Conservation (phyloP, 2,888 invertebrate species). For the Sesia bembeciformis region DNA sequence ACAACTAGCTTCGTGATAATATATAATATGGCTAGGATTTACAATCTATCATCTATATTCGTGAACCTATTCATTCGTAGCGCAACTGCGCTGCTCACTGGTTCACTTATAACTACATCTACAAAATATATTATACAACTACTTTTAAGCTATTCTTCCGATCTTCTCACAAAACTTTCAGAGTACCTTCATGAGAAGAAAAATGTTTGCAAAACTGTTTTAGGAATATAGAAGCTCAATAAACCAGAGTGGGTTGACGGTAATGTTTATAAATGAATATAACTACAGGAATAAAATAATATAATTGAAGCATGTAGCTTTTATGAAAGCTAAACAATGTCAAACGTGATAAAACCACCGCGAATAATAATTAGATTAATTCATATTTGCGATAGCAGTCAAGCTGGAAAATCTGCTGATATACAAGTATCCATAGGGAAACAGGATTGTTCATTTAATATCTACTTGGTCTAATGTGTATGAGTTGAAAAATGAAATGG, state of each 20-base stretch:
- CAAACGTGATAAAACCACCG: too few species aligned
- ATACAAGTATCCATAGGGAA: neutral
- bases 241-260: conserved; percentile 34
- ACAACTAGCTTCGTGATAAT: conserved; percentile 45
- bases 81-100: conserved; percentile 42
- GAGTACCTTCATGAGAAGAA: conserved; percentile 70
- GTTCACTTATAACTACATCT: conserved; percentile 59
- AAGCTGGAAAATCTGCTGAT: conserved; percentile 1
- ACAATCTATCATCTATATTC: conserved; percentile 38
- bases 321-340: conserved; percentile 21
- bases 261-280: conserved; percentile 38
- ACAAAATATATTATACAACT: conserved; percentile 59
- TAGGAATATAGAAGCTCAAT: conserved; percentile 52
- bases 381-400: conserved; percentile 30
- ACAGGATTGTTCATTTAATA: too few species aligned
- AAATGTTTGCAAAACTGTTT: conserved; percentile 75
- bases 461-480: too few species aligned
- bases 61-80: conserved; percentile 37
- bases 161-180: conserved; percentile 70
- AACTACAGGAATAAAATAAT: conserved; percentile 53
- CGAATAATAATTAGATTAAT: too few species aligned
- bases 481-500: neutral
- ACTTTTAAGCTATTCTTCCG: conserved; percentile 63
- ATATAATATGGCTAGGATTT: conserved; percentile 14
- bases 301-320: conserved; percentile 40